phyloP scores from a whole-genome alignment of 37 sponge, comb jelly and placozoan species.

The Beroe ovata region DNA sequence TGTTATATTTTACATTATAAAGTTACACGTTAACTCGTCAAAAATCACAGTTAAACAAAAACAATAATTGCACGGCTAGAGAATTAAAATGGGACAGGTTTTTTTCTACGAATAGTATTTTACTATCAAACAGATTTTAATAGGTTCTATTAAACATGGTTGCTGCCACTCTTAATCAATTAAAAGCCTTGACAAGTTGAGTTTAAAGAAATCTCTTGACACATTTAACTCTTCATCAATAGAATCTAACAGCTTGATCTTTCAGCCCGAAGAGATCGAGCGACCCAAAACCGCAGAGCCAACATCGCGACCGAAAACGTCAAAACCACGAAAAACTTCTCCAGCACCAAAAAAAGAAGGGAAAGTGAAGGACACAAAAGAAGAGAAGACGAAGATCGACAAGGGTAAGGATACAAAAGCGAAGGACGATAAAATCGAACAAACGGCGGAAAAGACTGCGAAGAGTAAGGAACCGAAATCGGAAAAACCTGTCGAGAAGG shows the following conservation, averaged over 20 bases:
- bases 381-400: neutral
- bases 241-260: neutral
- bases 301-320: neutral
- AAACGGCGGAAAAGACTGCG: neutral
- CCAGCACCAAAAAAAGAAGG: neutral
- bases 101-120: no score
- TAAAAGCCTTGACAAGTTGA: no score
- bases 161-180: no score
- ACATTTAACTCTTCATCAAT: no score
- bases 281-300: conserved; percentile 28
- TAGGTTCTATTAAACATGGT: no score
- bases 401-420: neutral
- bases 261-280: conserved; percentile 31
- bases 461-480: neutral
- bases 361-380: neutral
- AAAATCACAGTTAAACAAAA: no score
- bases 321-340: neutral
- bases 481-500: neutral
- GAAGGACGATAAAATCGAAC: neutral
- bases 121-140: no score
- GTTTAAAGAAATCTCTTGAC: no score
- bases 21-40: no score
- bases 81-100: no score
- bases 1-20: no score
- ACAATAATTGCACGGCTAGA: no score